Base-by-base conservation (phyloP, 2,797 vertebrate genomes). In the Avahi laniger region DNA sequence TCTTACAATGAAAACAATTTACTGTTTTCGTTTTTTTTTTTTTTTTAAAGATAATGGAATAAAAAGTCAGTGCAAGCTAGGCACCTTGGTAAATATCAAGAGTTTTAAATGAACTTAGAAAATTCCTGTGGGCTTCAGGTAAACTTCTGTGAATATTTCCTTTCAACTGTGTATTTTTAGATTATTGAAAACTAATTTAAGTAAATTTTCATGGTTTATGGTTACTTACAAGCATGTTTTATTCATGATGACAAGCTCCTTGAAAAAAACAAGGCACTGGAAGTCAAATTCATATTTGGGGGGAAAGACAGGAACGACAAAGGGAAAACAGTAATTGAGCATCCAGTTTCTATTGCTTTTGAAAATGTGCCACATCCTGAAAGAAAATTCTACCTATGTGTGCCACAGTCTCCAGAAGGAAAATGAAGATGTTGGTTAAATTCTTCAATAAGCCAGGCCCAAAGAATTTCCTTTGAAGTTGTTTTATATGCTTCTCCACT, bases 381-480 rank as follows among this genome's bases (percentile, higher is more conserved):
- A 96, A 90, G 80, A 79, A 97, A 96, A 92, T 82, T 93, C 90
- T 84, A 59, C 52, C 69, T 91, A 8, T n/a, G 38, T 75, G 38
- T 46, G 63, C 92, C 67, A 69, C 0, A 1, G 70, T 81, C 73
- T 95, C 88, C 35, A 79, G 95, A 91, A 86, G 61, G 86, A 95
- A 96, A 93, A 97, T 96, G 95, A 96, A 97, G 95, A 97, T 96
- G 73, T 93, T 93, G 95, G 57, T 84, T 95, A 93, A 96, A 92
- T 94, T 97, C 89, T 91, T 91, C 92, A 96, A 72, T 91, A 95
- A 97, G 82, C 75, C 75, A 78, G 79, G 48, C 54, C 69, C 82
- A 48, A 84, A 95, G 88, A 95, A 95, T 92, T 96, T 89, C 70
- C 95, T 97, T 95, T 97, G 95, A 97, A 94, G 93, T 93, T 97